These are phyloP conservation scores for Athrips mouffetella DNA, from an alignment of 2,888 invertebrate genomes.

Conservation along the genomic window DNA sequence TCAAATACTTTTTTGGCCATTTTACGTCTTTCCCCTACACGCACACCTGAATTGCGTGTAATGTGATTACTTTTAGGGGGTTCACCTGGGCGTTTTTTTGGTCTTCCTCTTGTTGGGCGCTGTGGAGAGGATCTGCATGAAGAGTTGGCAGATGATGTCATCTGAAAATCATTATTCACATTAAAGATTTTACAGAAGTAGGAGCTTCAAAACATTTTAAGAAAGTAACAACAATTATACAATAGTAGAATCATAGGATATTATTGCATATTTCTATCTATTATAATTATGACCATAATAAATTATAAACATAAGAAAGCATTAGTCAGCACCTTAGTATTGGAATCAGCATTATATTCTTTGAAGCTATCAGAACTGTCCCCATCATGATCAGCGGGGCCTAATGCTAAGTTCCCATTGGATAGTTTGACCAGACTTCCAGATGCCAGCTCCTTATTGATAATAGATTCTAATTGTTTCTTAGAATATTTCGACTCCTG, in stretches of 20 bases:
- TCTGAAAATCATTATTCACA: constrained; percentile 48
- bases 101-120: constrained; percentile 59
- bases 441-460: constrained; percentile 83
- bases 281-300: too few species aligned
- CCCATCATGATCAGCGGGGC: constrained; percentile 79
- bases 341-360: constrained; percentile 61
- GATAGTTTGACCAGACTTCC: constrained; percentile 82
- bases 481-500: constrained; percentile 82
- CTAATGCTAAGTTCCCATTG: constrained; percentile 83
- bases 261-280: too few species aligned
- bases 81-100: constrained; percentile 58
- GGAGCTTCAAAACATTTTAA: background rate
- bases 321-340: constrained; percentile 73
- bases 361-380: constrained; percentile 74
- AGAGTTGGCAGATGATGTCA: constrained; percentile 74
- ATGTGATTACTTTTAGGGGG: constrained; percentile 44
- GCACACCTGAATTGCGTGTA: constrained; percentile 59
- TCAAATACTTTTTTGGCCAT: constrained; percentile 92
- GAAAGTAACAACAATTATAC: background rate
- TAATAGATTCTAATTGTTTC: constrained; percentile 80
- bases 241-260: too few species aligned
- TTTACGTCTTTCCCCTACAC: constrained; percentile 81
- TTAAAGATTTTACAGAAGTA: constrained; percentile 2
- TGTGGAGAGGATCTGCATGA: constrained; percentile 72
- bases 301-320: background rate